Conservation (phyloP, 2,797 vertebrate species). For the Nannoperca australis region DNA sequence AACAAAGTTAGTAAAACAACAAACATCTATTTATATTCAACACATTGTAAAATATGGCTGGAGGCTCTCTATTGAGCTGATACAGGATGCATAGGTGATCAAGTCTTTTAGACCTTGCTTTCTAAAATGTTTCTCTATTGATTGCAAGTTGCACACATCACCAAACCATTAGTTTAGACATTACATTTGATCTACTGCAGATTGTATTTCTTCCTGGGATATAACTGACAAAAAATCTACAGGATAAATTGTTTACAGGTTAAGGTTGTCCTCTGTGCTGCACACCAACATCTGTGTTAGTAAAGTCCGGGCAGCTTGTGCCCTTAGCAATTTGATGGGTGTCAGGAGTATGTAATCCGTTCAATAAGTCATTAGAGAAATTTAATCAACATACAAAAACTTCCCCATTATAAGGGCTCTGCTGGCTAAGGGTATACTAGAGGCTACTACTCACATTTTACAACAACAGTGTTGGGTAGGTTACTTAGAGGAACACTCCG, state of each 20-base stretch:
- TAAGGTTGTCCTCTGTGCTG: constrained; percentile 29
- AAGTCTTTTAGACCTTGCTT: constrained; percentile 36
- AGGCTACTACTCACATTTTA: constrained; percentile 32
- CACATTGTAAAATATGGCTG: constrained; percentile 59
- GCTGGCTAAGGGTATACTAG: constrained; percentile 16
- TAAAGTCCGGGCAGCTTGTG: constrained; percentile 20
- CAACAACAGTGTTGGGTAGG: constrained; percentile 1
- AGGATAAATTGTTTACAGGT: constrained; percentile 25
- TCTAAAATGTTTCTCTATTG: constrained; percentile 51
- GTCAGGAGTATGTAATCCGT: constrained; percentile 19
- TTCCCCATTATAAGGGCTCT: not conserved
- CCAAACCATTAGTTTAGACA: constrained; percentile 52
- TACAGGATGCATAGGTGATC: constrained; percentile 39
- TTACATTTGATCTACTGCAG: constrained; percentile 41
- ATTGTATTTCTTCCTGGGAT: constrained; percentile 21
- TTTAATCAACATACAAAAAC: constrained; percentile 16
- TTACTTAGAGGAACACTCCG: constrained; percentile 7
- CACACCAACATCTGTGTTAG: constrained; percentile 32
- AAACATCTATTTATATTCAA: constrained; percentile 30
- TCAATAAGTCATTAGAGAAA: constrained; percentile 15
- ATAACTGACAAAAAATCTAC: constrained; percentile 30
- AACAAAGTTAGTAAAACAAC: constrained; percentile 48
- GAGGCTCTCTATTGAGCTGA: constrained; percentile 46
- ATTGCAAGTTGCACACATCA: constrained; percentile 52
- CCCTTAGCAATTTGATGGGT: constrained; percentile 6